These are phyloP conservation scores for Proales similis DNA, from an alignment of 1,140 invertebrate genomes.

Conservation along the genomic window DNA sequence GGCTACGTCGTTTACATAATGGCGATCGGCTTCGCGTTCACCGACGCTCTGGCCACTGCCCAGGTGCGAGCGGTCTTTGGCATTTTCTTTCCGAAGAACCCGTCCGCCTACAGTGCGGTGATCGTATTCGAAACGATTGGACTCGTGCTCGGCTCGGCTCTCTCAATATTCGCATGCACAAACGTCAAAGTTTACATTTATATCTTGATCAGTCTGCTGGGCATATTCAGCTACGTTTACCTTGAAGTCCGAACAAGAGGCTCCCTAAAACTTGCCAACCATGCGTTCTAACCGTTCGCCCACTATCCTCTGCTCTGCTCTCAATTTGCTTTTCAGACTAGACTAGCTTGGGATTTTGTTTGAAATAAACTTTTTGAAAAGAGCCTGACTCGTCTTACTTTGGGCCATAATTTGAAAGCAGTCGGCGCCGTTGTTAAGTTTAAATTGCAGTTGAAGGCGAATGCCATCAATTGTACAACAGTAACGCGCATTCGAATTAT, in stretches of 20 bases:
- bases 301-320: too few species aligned
- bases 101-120: conserved; percentile 1
- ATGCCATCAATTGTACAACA: too few species aligned
- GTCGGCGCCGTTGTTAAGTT: too few species aligned
- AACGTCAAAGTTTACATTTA: conserved; percentile 27
- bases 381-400: too few species aligned
- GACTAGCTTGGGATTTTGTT: too few species aligned
- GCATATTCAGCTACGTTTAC: conserved; percentile 12
- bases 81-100: conserved; percentile 21
- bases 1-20: conserved; percentile 20
- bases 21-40: conserved; percentile 19
- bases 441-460: too few species aligned
- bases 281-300: too few species aligned
- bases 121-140: conserved; percentile 36
- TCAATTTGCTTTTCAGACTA: too few species aligned
- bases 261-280: too few species aligned
- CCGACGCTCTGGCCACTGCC: conserved; percentile 10
- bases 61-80: conserved; percentile 33
- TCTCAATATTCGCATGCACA: conserved; percentile 20
- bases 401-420: too few species aligned
- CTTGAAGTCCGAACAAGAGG: conserved; percentile 11
- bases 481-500: too few species aligned
- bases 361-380: too few species aligned
- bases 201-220: not conserved
- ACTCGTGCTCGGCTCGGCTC: conserved; percentile 1